Evolutionary conservation across 2,888 invertebrate genomes (phyloP), one percentile per base, ranked within the genome.

Genomic region (Eupithecia tripunctaria): DNA sequence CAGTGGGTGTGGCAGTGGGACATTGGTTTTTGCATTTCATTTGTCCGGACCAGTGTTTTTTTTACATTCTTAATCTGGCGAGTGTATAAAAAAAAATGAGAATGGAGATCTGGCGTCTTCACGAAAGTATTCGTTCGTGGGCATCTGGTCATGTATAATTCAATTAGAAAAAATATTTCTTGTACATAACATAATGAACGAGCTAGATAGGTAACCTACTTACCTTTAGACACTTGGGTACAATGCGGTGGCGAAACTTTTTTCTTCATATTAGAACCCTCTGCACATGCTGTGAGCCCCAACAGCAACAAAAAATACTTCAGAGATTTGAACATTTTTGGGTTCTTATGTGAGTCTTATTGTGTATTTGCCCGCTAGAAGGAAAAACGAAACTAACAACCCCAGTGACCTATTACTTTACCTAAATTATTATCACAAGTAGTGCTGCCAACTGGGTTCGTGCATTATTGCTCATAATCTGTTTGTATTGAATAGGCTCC

Each of bases 161-260:
- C 6, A 47, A 47, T 47, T 47, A 0, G 18, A 7, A n/a, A n/a
- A 47, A n/a, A 10, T n/a, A n/a, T n/a, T n/a, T n/a, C 2, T n/a
- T n/a, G 18, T 47, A 18, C n/a, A n/a, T n/a, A n/a, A n/a, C n/a
- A n/a, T n/a, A n/a, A n/a, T n/a, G n/a, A n/a, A 2, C 8, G 47
- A 47, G 47, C 18, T 47, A 47, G 8, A 59, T 27, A 56, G 25
- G 7, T 59, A 27, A 15, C 10, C 1, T 21, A 25, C 69, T 72
- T 69, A 78, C 76, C 79, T 59, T 78, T 79, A 1, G 79, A 71
- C 41, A 78, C 68, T 67, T 78, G 76, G 5, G 78, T 78, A 36
- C 77, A 77, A 77, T 77, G 76, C 36, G 76, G 76, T 15, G 76
- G 76, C 7, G 73, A 67, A 41, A 18, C 32, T 60, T 38, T 41